phyloP scores from a whole-genome alignment of 2,113 vertebrate species.

The Mustelus asterias region DNA sequence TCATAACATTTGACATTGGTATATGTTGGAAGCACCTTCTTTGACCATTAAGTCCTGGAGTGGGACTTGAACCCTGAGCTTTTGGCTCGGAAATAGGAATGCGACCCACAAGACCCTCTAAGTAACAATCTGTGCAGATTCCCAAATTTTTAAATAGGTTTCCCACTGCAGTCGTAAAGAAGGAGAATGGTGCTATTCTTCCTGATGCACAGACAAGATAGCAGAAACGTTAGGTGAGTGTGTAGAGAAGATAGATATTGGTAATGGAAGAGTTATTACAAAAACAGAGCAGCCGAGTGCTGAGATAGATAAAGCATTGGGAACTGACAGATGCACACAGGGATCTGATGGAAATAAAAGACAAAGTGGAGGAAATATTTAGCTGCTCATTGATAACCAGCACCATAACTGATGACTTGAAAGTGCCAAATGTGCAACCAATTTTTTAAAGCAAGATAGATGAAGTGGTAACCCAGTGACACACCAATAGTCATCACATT shows the following conservation, averaged over 20 bases:
- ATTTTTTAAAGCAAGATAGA: background rate
- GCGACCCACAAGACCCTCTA: too few species aligned
- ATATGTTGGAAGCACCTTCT: too few species aligned
- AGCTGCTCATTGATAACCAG: background rate
- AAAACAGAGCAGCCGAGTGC: background rate
- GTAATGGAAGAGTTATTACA: background rate
- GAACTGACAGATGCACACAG: background rate
- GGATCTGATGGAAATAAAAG: background rate
- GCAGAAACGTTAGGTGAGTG: background rate
- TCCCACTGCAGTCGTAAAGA: background rate
- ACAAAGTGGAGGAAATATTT: background rate
- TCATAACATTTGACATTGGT: too few species aligned
- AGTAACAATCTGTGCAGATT: background rate
- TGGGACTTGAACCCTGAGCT: too few species aligned
- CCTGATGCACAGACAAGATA: background rate
- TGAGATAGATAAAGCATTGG: background rate
- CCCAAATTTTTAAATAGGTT: background rate
- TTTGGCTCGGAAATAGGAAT: too few species aligned
- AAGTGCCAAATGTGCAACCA: background rate
- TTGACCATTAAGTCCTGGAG: too few species aligned
- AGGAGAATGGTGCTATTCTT: background rate
- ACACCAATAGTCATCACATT: background rate
- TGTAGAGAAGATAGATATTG: background rate
- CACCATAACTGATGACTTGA: background rate
- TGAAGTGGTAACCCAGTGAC: background rate